Base-by-base conservation (phyloP, 2,888 invertebrate genomes). In the Marronus borbonicus region DNA sequence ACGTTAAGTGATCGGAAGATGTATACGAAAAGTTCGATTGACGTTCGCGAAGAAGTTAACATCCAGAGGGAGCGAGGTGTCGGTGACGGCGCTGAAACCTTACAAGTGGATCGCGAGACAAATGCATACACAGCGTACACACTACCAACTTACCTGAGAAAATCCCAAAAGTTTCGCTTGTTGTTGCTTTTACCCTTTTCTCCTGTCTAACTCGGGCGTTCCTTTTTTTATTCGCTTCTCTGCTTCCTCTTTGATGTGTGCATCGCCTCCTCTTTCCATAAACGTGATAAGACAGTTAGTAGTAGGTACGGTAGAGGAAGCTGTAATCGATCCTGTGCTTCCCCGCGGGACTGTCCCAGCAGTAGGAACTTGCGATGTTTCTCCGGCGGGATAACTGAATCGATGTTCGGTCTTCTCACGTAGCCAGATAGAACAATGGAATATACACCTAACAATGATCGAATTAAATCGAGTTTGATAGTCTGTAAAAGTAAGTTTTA, bases 291-390 rank as follows among this genome's bases (percentile, higher is more conserved):
- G 68, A 58, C 76, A 76, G 76, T 50, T 52, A 44, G 52, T 52
- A 44, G 52, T 65, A 68, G 49, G 68, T 66, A 50, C 70, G 62
- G 62, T 62, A 20, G 8, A 60, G 70, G 69, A 36, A 77, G 36
- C 39, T 50, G 77, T 60, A 77, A 77, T 77, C 77, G 77, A 77
- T 77, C 77, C 72, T 72, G 60, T 62, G 17, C 72, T 68, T 52
- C 28, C 77, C 77, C 76, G 31, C 60, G 62, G 77, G 77, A 77
- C 64, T 1, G 60, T 17, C 24, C 58, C 60, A 55, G 62, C 31
- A 3, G 69, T 70, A 68, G 60, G 77, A 77, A 70, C 68, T 62
- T 36, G 50, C 77, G 60, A 77, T 62, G 70, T 62, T 72, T 77
- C 52, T 28, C 49, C 49, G 50, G 24, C 50, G 68, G 28, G 20